Evolutionary conservation across 2,888 invertebrate genomes (phyloP).

Genomic region (Oxycera nigricornis): DNA sequence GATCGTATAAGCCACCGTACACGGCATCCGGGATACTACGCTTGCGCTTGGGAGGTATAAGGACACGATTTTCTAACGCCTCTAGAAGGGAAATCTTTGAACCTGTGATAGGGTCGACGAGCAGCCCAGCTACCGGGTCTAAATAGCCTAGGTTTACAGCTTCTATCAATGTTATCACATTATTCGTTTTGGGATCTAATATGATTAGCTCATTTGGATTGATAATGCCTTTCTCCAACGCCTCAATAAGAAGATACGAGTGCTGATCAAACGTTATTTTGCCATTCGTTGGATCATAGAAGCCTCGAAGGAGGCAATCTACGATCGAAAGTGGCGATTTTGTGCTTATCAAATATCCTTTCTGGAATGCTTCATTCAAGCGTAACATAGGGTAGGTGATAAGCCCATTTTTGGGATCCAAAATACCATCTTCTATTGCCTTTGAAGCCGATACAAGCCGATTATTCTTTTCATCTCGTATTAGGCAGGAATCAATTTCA

Average conservation of each 20-base stretch:
- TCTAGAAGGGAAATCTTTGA: slow-evolving; percentile 80
- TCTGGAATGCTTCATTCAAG: slow-evolving; percentile 79
- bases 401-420: slow-evolving; percentile 75
- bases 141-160: slow-evolving; percentile 79
- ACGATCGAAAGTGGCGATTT: slow-evolving; percentile 82
- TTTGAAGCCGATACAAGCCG: slow-evolving; percentile 72
- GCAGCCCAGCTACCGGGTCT: slow-evolving; percentile 80
- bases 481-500: slow-evolving; percentile 73
- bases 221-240: slow-evolving; percentile 72
- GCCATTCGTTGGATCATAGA: slow-evolving; percentile 79
- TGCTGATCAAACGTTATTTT: slow-evolving; percentile 74
- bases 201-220: slow-evolving; percentile 80
- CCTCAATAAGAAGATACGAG: slow-evolving; percentile 74
- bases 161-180: slow-evolving; percentile 80
- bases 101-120: slow-evolving; percentile 76
- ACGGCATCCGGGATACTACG: slow-evolving; percentile 88
- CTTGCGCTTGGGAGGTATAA: slow-evolving; percentile 82
- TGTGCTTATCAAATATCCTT: slow-evolving; percentile 81
- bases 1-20: slow-evolving; percentile 90
- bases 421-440: slow-evolving; percentile 72
- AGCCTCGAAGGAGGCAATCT: slow-evolving; percentile 81
- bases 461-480: slow-evolving; percentile 76
- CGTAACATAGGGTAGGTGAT: slow-evolving; percentile 74
- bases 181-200: slow-evolving; percentile 79
- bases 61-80: slow-evolving; percentile 82